These are phyloP conservation scores for Heptranchias perlo DNA, from an alignment of 2,113 vertebrate genomes.

Conservation along the genomic window DNA sequence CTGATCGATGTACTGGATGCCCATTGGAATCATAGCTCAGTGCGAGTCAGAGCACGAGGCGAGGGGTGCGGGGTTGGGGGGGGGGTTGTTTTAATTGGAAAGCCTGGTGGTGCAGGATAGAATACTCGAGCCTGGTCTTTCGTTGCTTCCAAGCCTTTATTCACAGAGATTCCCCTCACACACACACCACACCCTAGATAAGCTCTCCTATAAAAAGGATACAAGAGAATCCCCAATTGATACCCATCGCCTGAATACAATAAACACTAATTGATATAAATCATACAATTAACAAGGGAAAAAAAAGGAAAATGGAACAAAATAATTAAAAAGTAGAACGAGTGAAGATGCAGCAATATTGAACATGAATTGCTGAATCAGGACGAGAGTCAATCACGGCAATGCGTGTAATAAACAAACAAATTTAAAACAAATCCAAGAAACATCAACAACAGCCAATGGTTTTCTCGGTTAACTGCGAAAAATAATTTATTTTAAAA, in stretches of 20 bases:
- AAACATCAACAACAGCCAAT: not conserved
- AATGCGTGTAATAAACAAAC: not conserved
- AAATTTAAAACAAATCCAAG: not conserved
- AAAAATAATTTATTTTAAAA: not conserved
- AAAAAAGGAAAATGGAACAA: not conserved
- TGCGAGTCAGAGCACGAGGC: not conserved
- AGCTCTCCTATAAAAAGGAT: too few species aligned
- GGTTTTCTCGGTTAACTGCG: not conserved
- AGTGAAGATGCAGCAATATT: not conserved
- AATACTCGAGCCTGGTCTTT: too few species aligned
- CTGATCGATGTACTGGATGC: not conserved
- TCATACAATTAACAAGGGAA: too few species aligned
- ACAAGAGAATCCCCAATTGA: too few species aligned
- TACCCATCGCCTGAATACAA: too few species aligned
- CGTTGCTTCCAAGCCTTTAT: too few species aligned
- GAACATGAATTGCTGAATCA: not conserved
- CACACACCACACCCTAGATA: too few species aligned
- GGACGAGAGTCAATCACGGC: not conserved
- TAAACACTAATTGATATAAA: too few species aligned
- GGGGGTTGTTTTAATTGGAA: too few species aligned
- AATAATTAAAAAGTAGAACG: not conserved
- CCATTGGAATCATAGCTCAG: not conserved
- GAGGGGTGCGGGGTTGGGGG: too few species aligned
- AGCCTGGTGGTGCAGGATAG: too few species aligned
- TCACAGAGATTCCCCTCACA: too few species aligned